Percentiles rank a stretch among this genome's conserved stretches.
phyloP scores from a whole-genome alignment of 2,888 invertebrate genomes.

The Lasioglossum oenotherae region DNA sequence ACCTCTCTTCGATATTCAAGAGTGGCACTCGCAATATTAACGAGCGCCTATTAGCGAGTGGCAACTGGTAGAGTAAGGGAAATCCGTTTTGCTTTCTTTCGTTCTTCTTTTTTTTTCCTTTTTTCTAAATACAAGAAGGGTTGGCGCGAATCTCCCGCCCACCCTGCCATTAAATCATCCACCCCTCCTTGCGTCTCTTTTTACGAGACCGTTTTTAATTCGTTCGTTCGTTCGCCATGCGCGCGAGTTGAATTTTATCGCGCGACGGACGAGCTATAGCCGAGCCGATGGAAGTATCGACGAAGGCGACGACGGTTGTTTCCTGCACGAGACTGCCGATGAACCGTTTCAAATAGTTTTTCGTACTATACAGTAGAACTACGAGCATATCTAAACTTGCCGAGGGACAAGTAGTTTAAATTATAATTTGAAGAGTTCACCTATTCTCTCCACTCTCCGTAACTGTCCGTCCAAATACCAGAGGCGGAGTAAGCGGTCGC shows the following conservation, averaged over 20 bases:
- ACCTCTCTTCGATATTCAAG: slow-evolving; percentile 61
- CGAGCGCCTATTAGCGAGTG: slow-evolving; percentile 64
- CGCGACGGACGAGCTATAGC: slow-evolving; percentile 10
- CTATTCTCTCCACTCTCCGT: background rate
- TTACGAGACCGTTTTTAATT: slow-evolving; percentile 24
- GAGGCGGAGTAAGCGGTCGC: too few species aligned
- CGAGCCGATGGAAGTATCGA: background rate
- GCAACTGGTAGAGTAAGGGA: slow-evolving; percentile 44
- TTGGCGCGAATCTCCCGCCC: slow-evolving; percentile 30
- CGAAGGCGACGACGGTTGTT: background rate
- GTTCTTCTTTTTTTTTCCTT: slow-evolving; percentile 17
- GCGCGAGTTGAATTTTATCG: slow-evolving; percentile 15
- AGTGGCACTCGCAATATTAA: slow-evolving; percentile 62
- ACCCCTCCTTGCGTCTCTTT: slow-evolving; percentile 2
- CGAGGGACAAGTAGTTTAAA: background rate
- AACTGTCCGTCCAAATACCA: background rate
- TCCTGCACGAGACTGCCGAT: background rate
- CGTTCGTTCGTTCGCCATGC: background rate
- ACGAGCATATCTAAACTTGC: background rate
- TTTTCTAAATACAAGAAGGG: slow-evolving; percentile 38
- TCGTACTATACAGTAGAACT: background rate
- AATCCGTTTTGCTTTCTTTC: slow-evolving; percentile 46
- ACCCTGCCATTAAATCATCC: slow-evolving; percentile 28
- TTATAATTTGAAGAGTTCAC: background rate
- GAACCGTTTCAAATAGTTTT: background rate